Conservation (phyloP, 2,888 invertebrate genomes). For the Agonopterix arenella region DNA sequence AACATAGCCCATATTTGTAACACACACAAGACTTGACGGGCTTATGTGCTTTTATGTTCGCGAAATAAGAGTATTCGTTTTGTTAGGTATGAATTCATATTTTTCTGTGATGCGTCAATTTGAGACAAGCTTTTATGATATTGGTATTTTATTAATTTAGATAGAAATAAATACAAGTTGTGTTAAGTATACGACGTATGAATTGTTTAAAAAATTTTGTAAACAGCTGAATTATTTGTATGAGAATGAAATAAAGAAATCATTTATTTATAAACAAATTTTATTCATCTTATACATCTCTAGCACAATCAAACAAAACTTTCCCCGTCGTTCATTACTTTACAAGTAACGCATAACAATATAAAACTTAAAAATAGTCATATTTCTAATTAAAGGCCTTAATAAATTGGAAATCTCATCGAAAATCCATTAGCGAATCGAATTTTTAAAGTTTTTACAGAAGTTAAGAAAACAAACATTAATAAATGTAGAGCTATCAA, state of each 20-base stretch:
- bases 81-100: too few relatives aligned
- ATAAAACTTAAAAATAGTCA: conserved; percentile 26
- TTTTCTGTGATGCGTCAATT: too few relatives aligned
- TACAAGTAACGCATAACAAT: conserved; percentile 55
- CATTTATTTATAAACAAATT: conserved; percentile 38
- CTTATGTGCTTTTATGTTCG: too few relatives aligned
- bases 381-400: conserved; percentile 28
- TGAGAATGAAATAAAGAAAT: conserved; percentile 2
- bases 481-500: too few relatives aligned
- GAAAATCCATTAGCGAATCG: conserved; percentile 27
- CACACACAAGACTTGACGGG: too few relatives aligned
- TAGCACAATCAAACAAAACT: conserved; percentile 62
- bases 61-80: too few relatives aligned
- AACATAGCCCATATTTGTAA: too few relatives aligned
- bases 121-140: too few relatives aligned
- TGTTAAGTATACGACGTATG: too few relatives aligned
- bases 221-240: conserved; percentile 1
- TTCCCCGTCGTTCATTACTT: conserved; percentile 48
- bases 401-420: conserved; percentile 33
- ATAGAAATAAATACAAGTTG: too few relatives aligned
- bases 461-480: conserved; percentile 1
- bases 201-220: not conserved
- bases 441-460: conserved; percentile 4
- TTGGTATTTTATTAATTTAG: too few relatives aligned
- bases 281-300: conserved; percentile 61